These are phyloP conservation scores for Hecatera dysodea DNA, from an alignment of 2,888 invertebrate genomes.

Conservation along the genomic window DNA sequence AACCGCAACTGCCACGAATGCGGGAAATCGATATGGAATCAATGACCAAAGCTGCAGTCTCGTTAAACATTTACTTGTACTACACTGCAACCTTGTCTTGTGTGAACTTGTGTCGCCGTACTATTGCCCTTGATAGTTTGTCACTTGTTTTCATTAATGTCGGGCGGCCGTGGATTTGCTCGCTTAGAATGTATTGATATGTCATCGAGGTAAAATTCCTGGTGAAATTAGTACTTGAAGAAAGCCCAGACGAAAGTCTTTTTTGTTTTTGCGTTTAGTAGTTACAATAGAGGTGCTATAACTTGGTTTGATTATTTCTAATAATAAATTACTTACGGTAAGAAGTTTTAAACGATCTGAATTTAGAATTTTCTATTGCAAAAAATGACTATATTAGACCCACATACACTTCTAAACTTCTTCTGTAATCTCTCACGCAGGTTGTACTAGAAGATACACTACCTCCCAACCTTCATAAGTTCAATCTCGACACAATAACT, in stretches of 20 bases:
- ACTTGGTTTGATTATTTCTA: background rate
- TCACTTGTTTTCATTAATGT: slow-evolving; percentile 11
- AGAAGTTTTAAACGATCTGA: no score
- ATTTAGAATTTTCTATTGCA: no score
- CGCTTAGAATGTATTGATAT: background rate
- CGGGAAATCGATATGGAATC: slow-evolving; percentile 68
- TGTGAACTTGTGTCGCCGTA: slow-evolving; percentile 15
- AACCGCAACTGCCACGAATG: slow-evolving; percentile 60
- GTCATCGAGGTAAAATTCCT: background rate
- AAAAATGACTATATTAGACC: no score
- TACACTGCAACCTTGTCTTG: slow-evolving; percentile 36
- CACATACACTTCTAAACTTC: background rate
- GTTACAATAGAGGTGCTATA: no score
- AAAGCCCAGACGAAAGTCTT: background rate
- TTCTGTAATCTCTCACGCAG: background rate
- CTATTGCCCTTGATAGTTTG: slow-evolving; percentile 43
- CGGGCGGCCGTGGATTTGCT: background rate
- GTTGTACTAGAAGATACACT: background rate
- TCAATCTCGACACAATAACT: slow-evolving; percentile 10
- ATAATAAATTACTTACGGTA: background rate
- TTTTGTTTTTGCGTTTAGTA: background rate
- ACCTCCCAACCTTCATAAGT: slow-evolving; percentile 14
- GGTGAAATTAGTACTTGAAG: background rate
- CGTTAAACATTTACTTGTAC: slow-evolving; percentile 57
- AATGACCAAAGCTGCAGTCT: slow-evolving; percentile 62